Base-by-base conservation (phyloP, 2,888 invertebrate species). In the Eupithecia subumbrata region DNA sequence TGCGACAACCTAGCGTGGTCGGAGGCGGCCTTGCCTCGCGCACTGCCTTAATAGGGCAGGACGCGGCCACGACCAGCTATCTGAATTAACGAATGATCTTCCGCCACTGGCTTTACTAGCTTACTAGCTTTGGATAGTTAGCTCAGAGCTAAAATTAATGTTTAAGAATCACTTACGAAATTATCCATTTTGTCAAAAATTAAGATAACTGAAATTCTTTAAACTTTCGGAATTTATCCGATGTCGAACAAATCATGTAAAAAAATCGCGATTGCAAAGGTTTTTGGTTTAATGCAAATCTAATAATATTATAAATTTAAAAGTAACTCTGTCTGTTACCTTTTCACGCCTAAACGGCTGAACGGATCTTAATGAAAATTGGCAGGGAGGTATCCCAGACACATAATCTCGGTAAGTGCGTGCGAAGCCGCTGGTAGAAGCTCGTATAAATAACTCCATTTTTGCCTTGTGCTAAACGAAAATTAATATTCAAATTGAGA, bases 41-140 rank as follows among this genome's bases (percentile, higher is more conserved):
- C 80, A 82, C 84, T 76, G 71, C 92, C 91, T 86, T 92, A 60
- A 91, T 91, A 92, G 84, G 85, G 86, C 80, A 79, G 80, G 78
- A 81, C 76, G 82, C 81, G 11, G 18, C 67, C 52, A 22, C 52
- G 18, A 18, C 67, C 67, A 68, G 43, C 16, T 68, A 40, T 68
- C 22, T 68, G 68, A 68, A 68, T 68, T 22, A 68, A 68, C 14
- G 22, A 43, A n/a, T 12, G 5, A 68, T 43, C 68, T 43, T 45
- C 68, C 22, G 43, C 37, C 12, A 43, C 37, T 22, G 14, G 14
- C 0, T 0, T 43, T 12, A 14, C 64, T 14, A n/a, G n/a, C n/a
- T 37, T 14, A 22, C 5, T 30, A 64, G 64, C 67, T 22, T 40
- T 40, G 40, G 12, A 5, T 40, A 40, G n/a, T n/a, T 2, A 60